These are phyloP conservation scores for Drosophila novamexicana DNA, from an alignment of 1,140 invertebrate species.

Conservation along the genomic window DNA sequence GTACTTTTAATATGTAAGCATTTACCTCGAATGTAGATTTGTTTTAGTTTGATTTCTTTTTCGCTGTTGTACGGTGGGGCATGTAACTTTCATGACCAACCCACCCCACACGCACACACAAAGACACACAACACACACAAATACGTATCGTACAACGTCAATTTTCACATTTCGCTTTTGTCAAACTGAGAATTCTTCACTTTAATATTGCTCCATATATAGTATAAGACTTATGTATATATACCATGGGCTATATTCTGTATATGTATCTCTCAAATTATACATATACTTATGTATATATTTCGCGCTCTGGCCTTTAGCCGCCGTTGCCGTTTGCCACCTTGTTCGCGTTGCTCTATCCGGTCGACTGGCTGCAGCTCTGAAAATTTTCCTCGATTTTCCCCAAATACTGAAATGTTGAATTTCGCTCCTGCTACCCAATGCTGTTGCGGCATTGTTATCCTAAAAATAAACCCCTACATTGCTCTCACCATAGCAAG, in stretches of 20 bases:
- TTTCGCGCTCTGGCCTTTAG: slow-evolving; percentile 65
- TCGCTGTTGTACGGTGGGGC: slow-evolving; percentile 15
- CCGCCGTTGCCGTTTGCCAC: slow-evolving; percentile 43
- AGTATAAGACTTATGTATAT: slow-evolving; percentile 45
- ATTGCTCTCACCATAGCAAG: slow-evolving; percentile 20
- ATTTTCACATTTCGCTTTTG: slow-evolving; percentile 60
- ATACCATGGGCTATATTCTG: slow-evolving; percentile 28
- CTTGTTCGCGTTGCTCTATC: slow-evolving; percentile 76
- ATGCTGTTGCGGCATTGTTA: slow-evolving; percentile 70
- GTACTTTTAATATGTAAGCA: slow-evolving; percentile 13
- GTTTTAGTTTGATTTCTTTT: slow-evolving; percentile 44
- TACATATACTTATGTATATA: slow-evolving; percentile 29
- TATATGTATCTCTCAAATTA: slow-evolving; percentile 41
- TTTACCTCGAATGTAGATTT: slow-evolving; percentile 31
- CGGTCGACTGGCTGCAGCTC: slow-evolving; percentile 68
- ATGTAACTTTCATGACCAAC: slow-evolving; percentile 68
- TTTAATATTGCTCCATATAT: slow-evolving; percentile 43
- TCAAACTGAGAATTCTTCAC: slow-evolving; percentile 57
- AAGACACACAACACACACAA: slow-evolving; percentile 16
- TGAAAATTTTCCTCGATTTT: slow-evolving; percentile 67
- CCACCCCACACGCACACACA: slow-evolving; percentile 8
- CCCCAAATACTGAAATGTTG: slow-evolving; percentile 55
- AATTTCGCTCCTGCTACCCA: slow-evolving; percentile 44
- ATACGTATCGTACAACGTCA: slow-evolving; percentile 20
- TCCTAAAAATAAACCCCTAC: slow-evolving; percentile 73